Evolutionary conservation across 2,113 vertebrate species (phyloP).

Genomic region (Anoura caudifer): DNA sequence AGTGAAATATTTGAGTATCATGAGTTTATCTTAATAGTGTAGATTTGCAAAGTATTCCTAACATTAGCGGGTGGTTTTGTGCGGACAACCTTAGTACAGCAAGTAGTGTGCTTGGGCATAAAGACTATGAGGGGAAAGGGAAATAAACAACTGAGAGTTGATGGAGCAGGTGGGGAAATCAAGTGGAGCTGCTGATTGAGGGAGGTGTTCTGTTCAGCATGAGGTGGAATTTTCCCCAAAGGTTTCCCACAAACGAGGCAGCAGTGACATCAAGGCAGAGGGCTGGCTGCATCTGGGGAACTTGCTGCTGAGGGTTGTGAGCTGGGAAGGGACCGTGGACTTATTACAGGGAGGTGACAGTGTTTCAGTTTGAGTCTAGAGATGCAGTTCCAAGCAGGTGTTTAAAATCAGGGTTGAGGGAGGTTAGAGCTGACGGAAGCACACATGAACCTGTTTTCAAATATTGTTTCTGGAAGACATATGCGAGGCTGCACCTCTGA

Average conservation of each 20-base stretch:
- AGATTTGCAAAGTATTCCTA: neutral
- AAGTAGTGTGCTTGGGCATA: neutral
- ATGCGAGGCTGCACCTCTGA: neutral
- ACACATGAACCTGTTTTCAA: neutral
- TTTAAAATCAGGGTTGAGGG: neutral
- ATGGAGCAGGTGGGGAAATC: neutral
- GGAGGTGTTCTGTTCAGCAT: neutral
- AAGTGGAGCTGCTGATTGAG: neutral
- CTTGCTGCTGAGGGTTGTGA: neutral
- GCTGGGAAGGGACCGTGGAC: neutral
- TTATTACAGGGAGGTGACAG: neutral
- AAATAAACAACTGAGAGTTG: neutral
- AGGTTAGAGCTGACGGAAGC: neutral
- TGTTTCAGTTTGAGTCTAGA: neutral
- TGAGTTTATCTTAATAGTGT: neutral
- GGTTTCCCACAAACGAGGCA: neutral
- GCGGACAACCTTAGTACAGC: neutral
- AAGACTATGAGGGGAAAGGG: neutral
- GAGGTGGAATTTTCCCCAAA: neutral
- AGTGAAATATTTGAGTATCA: neutral
- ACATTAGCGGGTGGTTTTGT: neutral
- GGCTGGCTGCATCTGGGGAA: neutral
- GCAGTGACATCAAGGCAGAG: neutral
- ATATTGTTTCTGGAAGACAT: slow-evolving; percentile 39
- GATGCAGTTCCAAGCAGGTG: neutral